Evolutionary conservation across 2,888 invertebrate genomes (phyloP).

Genomic region (Cephonodes hylas): DNA sequence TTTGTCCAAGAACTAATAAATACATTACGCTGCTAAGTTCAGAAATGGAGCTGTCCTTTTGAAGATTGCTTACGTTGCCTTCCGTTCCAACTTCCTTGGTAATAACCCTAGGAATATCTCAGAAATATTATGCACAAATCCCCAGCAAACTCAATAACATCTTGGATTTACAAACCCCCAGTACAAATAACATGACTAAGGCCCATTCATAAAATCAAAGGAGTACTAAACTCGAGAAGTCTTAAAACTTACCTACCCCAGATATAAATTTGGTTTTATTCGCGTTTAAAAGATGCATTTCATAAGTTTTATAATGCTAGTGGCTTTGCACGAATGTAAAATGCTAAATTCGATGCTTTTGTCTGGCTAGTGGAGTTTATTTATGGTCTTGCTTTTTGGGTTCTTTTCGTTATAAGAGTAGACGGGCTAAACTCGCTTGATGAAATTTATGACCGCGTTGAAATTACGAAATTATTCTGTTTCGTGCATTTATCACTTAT

Average conservation of each 20-base stretch:
- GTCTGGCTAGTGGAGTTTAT: neutral
- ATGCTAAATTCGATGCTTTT: constrained; percentile 1
- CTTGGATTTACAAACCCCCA: neutral
- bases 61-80: too few species aligned
- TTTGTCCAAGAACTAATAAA: too few species aligned
- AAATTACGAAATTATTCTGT: constrained; percentile 9
- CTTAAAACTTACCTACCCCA: constrained; percentile 5
- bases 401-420: neutral
- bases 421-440: neutral
- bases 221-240: constrained; percentile 11
- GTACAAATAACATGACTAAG: neutral
- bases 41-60: too few species aligned
- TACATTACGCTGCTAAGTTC: too few species aligned
- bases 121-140: neutral
- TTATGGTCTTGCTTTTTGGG: neutral
- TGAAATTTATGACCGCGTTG: constrained; percentile 3
- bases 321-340: constrained; percentile 4
- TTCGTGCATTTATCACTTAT: neutral
- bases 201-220: neutral
- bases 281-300: constrained; percentile 8
- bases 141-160: neutral
- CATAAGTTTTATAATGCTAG: constrained; percentile 11
- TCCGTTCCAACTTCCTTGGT: too few species aligned
- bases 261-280: constrained; percentile 12
- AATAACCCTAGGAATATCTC: neutral